A percentile compares a stretch with the other conserved stretches of the same genome.
Conservation (phyloP, 1,140 invertebrate species). For the Listronotus bonariensis region DNA sequence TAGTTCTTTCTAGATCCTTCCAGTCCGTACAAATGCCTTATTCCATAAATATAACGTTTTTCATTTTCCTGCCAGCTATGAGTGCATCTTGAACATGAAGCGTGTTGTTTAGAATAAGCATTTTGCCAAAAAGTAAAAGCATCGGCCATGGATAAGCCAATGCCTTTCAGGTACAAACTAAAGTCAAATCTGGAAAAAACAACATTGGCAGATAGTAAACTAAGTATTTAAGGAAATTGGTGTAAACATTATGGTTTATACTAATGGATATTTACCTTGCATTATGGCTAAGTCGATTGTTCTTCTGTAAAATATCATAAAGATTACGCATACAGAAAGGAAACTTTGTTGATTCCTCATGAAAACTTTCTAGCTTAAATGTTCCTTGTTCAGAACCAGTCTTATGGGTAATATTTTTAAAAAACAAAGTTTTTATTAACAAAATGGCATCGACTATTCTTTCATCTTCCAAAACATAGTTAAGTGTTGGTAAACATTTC, state of each 20-base stretch:
- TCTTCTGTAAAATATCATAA: slow-evolving; percentile 64
- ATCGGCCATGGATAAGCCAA: slow-evolving; percentile 68
- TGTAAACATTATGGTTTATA: too few species aligned
- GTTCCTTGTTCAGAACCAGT: slow-evolving; percentile 41
- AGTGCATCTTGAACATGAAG: slow-evolving; percentile 59
- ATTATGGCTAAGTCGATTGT: slow-evolving; percentile 74
- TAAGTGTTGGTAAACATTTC: slow-evolving; percentile 50
- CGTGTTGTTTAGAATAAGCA: slow-evolving; percentile 66
- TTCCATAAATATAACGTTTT: slow-evolving; percentile 70
- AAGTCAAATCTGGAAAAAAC: slow-evolving; percentile 63
- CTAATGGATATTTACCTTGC: slow-evolving; percentile 55
- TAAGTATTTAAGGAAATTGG: too few species aligned
- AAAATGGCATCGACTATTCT: slow-evolving; percentile 51
- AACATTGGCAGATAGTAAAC: background rate
- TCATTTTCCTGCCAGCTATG: slow-evolving; percentile 69
- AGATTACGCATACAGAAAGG: slow-evolving; percentile 78
- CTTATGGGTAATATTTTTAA: slow-evolving; percentile 40
- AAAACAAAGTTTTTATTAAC: slow-evolving; percentile 35
- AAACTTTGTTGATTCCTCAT: slow-evolving; percentile 63
- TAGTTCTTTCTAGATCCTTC: slow-evolving; percentile 70
- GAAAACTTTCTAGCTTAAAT: slow-evolving; percentile 58
- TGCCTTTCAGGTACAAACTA: slow-evolving; percentile 73
- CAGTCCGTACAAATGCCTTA: slow-evolving; percentile 73
- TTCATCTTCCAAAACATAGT: slow-evolving; percentile 58
- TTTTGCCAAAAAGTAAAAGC: slow-evolving; percentile 68